A percentile compares a stretch with the other conserved stretches of the same genome.
phyloP scores from a whole-genome alignment of 1,140 invertebrate genomes.

The Sycobia sp. region DNA sequence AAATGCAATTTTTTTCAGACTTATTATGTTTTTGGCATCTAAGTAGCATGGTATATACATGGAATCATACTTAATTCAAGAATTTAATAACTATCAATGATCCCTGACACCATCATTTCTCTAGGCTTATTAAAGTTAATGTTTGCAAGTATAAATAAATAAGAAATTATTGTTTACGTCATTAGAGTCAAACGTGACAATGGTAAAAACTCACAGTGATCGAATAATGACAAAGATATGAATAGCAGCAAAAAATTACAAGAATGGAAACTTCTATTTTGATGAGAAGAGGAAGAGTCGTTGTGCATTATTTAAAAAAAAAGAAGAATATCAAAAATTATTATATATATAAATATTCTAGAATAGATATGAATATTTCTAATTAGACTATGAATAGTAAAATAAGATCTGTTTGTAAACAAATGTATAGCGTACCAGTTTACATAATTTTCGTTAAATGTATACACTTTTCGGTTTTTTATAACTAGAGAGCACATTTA shows the following conservation, averaged over 20 bases:
- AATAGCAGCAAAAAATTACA: conserved; percentile 5
- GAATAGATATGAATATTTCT: conserved; percentile 2
- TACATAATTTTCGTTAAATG: conserved; percentile 14
- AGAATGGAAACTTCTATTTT: conserved; percentile 15
- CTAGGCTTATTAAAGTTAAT: conserved; percentile 25
- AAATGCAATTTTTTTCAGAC: conserved; percentile 55
- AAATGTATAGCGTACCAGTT: conserved; percentile 16
- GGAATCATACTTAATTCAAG: not conserved
- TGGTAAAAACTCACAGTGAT: too few species aligned
- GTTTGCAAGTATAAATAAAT: conserved; percentile 24
- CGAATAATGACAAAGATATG: conserved; percentile 20
- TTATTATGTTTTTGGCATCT: conserved; percentile 69
- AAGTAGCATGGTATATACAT: conserved; percentile 57
- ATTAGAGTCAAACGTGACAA: not conserved
- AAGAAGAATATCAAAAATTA: conserved; percentile 16
- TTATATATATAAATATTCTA: conserved; percentile 20
- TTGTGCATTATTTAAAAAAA: not conserved
- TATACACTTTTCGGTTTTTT: conserved; percentile 23
- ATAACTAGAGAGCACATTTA: conserved; percentile 9
- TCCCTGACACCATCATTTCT: conserved; percentile 12
- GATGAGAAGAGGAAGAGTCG: not conserved
- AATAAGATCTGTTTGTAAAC: not conserved
- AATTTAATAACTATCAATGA: conserved; percentile 20
- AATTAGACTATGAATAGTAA: conserved; percentile 17
- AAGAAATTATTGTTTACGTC: conserved; percentile 9